phyloP scores from a whole-genome alignment of 2,888 invertebrate species.

The Odontothrips loti region DNA sequence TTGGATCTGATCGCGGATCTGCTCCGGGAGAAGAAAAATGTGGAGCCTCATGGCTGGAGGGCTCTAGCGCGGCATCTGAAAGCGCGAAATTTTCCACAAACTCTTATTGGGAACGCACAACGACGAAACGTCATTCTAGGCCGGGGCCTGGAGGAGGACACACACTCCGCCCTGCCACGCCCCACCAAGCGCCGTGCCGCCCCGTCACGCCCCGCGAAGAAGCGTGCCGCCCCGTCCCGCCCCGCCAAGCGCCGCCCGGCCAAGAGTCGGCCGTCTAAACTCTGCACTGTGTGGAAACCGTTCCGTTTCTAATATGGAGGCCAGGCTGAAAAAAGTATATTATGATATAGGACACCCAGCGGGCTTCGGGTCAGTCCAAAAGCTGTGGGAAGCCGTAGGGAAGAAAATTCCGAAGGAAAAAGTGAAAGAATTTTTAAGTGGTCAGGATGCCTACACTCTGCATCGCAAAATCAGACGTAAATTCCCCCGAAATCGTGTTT shows the following conservation, averaged over 20 bases:
- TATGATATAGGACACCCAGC: neutral
- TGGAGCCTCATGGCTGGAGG: neutral
- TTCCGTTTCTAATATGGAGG: neutral
- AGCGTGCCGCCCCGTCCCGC: neutral
- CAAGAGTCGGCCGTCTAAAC: neutral
- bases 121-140: neutral
- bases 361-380: neutral
- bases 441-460: neutral
- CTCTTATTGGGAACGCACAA: neutral
- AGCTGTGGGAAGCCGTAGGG: neutral
- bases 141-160: neutral
- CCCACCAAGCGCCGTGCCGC: neutral
- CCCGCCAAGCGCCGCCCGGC: neutral
- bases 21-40: neutral
- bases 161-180: neutral
- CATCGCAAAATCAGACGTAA: neutral
- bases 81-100: neutral
- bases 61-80: neutral
- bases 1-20: neutral
- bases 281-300: neutral
- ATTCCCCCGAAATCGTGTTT: neutral
- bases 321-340: neutral
- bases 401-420: neutral
- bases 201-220: neutral
- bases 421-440: neutral